Evolutionary conservation across 2,888 invertebrate species (phyloP), one percentile per base, ranked within the genome.

Genomic region (Eupithecia vulgata): DNA sequence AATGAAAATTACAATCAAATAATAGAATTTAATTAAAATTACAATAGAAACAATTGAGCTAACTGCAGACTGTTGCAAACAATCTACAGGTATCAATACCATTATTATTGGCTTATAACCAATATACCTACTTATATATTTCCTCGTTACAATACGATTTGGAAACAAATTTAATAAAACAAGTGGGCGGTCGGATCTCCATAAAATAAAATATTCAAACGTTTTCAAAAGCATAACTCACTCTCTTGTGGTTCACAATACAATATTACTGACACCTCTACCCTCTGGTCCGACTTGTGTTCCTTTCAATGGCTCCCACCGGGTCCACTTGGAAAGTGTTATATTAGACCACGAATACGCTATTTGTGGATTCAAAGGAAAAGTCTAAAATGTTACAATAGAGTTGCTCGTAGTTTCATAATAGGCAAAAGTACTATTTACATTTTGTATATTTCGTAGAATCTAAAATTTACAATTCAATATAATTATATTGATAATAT

Each of bases 241-340:
- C 64, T 61, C 61, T 12, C 21, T 35, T 35, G 64, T 30, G 37
- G 64, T 64, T 21, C 34, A n/a, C 64, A 64, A 12, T 61, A 61
- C 61, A 30, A 64, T n/a, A 61, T 4, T 34, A 61, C 59, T 34
- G 61, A 34, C 61, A 34, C 8, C 34, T 34, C 8, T 61, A 15
- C 3, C 34, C 15, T 61, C 61, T 34, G 25, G 13, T 12, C 21
- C 5, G 13, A 25, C 13, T 57, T 57, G 57, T 25, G 25, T 25
- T 25, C 0, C 21, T 21, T n/a, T 7, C 48, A 48, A 2, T 2
- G 48, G 48, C 10, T 52, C 45, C 21, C 48, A 52, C 21, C 1
- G 57, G 57, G 57, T 57, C 25, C 12, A 25, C 25, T 57, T 57
- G 5, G 13, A 57, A 52, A 12, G 13, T 25, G 12, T 57, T 57